A percentile compares a stretch with the other conserved stretches of the same genome.
Evolutionary conservation across 37 sponge, comb jelly and placozoan genomes (phyloP).

Genomic region (Theonella swinhoei): DNA sequence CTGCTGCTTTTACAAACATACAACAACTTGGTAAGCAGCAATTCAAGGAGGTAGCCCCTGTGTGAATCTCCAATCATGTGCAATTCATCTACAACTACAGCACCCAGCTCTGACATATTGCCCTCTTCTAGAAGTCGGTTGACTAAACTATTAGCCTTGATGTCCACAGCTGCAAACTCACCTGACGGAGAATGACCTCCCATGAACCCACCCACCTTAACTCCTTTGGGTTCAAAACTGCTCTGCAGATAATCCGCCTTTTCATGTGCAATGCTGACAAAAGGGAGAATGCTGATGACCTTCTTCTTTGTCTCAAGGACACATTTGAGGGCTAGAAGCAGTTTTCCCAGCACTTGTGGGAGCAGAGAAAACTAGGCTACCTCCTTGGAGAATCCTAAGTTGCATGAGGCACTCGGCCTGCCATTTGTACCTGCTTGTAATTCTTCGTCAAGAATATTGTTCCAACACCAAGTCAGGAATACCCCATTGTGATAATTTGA

Average conservation of each 20-base stretch:
- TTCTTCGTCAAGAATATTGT: conserved; percentile 66
- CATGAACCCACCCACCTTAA: conserved; percentile 93
- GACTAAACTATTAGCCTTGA: conserved; percentile 96
- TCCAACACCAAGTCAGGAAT: conserved; percentile 84
- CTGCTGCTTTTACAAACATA: conserved; percentile 33
- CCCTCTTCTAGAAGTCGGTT: conserved; percentile 93
- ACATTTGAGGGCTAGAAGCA: conserved; percentile 87
- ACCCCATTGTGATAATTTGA: conserved; percentile 79
- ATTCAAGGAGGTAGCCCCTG: conserved; percentile 95
- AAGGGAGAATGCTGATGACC: conserved; percentile 93
- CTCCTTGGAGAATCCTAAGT: conserved; percentile 72
- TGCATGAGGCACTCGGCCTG: conserved; percentile 92
- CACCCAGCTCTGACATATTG: conserved; percentile 56
- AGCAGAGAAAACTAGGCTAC: conserved; percentile 94
- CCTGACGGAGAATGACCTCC: conserved; percentile 90
- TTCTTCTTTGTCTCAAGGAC: conserved; percentile 88
- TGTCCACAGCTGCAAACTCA: conserved; percentile 85
- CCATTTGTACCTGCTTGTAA: conserved; percentile 93
- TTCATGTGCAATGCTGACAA: conserved; percentile 96
- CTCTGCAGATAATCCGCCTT: conserved; percentile 82
- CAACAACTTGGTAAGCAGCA: conserved; percentile 93
- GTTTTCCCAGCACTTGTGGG: conserved; percentile 99
- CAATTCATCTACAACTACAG: conserved; percentile 93
- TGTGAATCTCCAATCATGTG: conserved; percentile 98
- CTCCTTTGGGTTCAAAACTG: conserved; percentile 80